Base-by-base conservation (phyloP, 1,140 invertebrate species). In the Drosophila sp. region DNA sequence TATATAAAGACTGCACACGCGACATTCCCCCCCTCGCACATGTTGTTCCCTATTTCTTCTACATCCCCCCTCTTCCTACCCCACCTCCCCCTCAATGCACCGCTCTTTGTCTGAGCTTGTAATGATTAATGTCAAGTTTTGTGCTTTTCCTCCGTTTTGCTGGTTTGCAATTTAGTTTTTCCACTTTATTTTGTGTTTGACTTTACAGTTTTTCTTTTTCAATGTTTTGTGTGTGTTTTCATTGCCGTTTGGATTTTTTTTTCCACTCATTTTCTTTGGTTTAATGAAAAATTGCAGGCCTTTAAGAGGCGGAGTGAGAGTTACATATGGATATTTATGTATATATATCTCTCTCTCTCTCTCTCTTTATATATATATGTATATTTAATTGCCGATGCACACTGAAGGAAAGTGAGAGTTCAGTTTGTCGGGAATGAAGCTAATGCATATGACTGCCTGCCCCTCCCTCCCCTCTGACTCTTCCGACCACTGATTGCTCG, bases 81-180 rank as follows among this genome's bases (percentile, higher is more conserved):
- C 35, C 38, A 25, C 17, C 10, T 10, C 10, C 55, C 35, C n/a
- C 17, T 33, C 23, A 41, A n/a, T 56, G 30, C 11, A 47, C 55
- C 30, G 63, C 76, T 67, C 76, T 85, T 79, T 82, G 78, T 79
- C 76, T 83, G 75, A 70, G 66, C 77, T 89, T 72, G 66, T 60
- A 90, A 89, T 89, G 84, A 89, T 90, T 89, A 89, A 89, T 89
- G 84, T 77, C 60, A 71, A 76, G 76, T 82, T 82, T 82, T 87
- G 85, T 6, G 44, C 62, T 56, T 67, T 56, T 68, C 33, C 63
- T 76, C 35, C 66, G 69, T 71, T 82, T 79, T 75, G 74, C 71
- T 57, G 70, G 40, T 32, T 75, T 64, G 63, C 66, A 76, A 66
- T 72, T 77, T 65, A 55, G 33, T 80, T 54, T 72, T 58, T 80